Evolutionary conservation across 2,113 vertebrate genomes (phyloP), one percentile per base, ranked within the genome.

Genomic region (Brachionichthys hirsutus): DNA sequence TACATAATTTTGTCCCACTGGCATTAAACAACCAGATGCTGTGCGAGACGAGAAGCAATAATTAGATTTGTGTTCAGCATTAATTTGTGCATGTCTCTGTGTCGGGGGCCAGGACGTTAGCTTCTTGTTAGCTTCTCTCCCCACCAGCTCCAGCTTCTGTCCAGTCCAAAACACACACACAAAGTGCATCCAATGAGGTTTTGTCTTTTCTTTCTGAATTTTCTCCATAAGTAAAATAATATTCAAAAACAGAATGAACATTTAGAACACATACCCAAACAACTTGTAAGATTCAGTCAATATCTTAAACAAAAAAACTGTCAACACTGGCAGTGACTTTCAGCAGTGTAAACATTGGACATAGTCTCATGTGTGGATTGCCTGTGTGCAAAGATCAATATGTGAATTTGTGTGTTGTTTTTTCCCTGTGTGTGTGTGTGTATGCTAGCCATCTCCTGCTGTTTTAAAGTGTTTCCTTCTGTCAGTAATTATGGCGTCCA

Each of bases 401-500:
- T 20, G 59, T 40, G 13, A 53, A 51, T 42, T 48, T 50, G 60
- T 67, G 17, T 18, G 17, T 18, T n/a, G n/a, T n/a, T n/a, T n/a
- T n/a, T n/a, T n/a, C n/a, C n/a, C 9, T 18, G 44, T 3, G 17
- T 46, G 17, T 18, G 44, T 17, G 43, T 45, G 15, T 45, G 15
- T 46, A 16, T 18, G 44, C n/a, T n/a, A n/a, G n/a, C n/a, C n/a
- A n/a, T 18, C 6, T 46, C 16, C 8, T 14, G 65, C 49, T 68
- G 57, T 49, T 30, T 50, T 4, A 68, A 83, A 85, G 70, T 57
- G 62, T 69, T 86, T 82, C 78, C 59, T 22, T 78, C 65, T 87
- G 82, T 82, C 54, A 57, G 52, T 68, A 58, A 78, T 85, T 81
- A 70, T 83, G 36, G 36, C 9, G 6, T 38, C 8, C 24, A 30